Conservation (phyloP, 2,888 invertebrate genomes). For the Trissolcus japonicus region DNA sequence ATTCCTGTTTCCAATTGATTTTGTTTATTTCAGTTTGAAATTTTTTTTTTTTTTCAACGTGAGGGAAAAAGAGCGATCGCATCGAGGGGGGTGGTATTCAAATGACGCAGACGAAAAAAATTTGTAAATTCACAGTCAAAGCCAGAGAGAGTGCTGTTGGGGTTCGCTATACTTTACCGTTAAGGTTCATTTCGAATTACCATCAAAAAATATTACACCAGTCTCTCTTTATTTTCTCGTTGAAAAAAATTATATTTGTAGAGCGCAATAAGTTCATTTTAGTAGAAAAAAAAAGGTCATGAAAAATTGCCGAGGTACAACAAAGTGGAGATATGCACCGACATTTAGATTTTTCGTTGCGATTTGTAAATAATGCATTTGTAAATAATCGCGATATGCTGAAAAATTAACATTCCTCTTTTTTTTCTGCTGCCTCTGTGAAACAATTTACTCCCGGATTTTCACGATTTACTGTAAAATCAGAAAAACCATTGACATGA, state of each 20-base stretch:
- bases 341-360: slow-evolving; percentile 35
- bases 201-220: slow-evolving; percentile 21
- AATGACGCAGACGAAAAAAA: slow-evolving; percentile 1
- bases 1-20: too few relatives aligned
- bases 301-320: slow-evolving; percentile 24
- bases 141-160: too few relatives aligned
- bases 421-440: slow-evolving; percentile 10
- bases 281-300: slow-evolving; percentile 26
- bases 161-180: not conserved
- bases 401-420: slow-evolving; percentile 19
- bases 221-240: slow-evolving; percentile 17
- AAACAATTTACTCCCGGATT: slow-evolving; percentile 6
- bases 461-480: not conserved
- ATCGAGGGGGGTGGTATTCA: too few relatives aligned
- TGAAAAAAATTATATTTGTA: slow-evolving; percentile 25
- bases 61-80: too few relatives aligned
- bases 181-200: slow-evolving; percentile 25
- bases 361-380: slow-evolving; percentile 39
- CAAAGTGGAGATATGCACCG: slow-evolving; percentile 25
- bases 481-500: not conserved
- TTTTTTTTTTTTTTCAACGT: too few relatives aligned
- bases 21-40: too few relatives aligned
- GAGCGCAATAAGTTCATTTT: slow-evolving; percentile 39
- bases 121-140: slow-evolving; percentile 1
- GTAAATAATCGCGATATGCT: slow-evolving; percentile 18